These are phyloP conservation scores for Caenorhabditis wallacei DNA, from an alignment of 2,888 invertebrate species.

Conservation along the genomic window DNA sequence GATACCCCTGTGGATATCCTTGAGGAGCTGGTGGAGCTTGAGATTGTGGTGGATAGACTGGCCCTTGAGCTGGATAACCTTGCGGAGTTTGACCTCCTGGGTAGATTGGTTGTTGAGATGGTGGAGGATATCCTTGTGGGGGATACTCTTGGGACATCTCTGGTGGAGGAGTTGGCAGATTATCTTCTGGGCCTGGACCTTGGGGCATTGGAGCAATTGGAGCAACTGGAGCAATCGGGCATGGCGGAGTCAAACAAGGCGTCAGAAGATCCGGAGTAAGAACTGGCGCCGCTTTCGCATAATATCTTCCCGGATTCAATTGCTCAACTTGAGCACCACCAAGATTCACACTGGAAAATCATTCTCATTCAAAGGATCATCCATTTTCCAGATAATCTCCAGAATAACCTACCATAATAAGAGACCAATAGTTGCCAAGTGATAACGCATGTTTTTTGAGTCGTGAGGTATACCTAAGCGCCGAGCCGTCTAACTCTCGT, in stretches of 20 bases:
- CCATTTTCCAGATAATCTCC: constrained; percentile 18
- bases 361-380: neutral
- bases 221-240: constrained; percentile 29
- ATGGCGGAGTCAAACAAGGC: constrained; percentile 54
- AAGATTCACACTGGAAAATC: constrained; percentile 17
- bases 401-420: constrained; percentile 44
- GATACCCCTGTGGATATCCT: constrained; percentile 4
- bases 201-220: constrained; percentile 30
- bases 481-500: constrained; percentile 54
- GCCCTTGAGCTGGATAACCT: constrained; percentile 43
- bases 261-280: constrained; percentile 49
- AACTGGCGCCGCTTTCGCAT: constrained; percentile 60
- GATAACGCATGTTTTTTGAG: constrained; percentile 41
- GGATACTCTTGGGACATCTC: constrained; percentile 26
- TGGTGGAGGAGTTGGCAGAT: constrained; percentile 60
- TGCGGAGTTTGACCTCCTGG: constrained; percentile 44
- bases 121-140: constrained; percentile 22
- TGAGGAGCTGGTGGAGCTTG: constrained; percentile 7
- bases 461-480: constrained; percentile 39
- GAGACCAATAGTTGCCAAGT: constrained; percentile 48
- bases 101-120: constrained; percentile 25
- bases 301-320: constrained; percentile 61
- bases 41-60: constrained; percentile 13
- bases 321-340: constrained; percentile 37
- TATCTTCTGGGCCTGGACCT: constrained; percentile 22